phyloP scores from a whole-genome alignment of 2,888 invertebrate species.

The Poecilus cupreus region DNA sequence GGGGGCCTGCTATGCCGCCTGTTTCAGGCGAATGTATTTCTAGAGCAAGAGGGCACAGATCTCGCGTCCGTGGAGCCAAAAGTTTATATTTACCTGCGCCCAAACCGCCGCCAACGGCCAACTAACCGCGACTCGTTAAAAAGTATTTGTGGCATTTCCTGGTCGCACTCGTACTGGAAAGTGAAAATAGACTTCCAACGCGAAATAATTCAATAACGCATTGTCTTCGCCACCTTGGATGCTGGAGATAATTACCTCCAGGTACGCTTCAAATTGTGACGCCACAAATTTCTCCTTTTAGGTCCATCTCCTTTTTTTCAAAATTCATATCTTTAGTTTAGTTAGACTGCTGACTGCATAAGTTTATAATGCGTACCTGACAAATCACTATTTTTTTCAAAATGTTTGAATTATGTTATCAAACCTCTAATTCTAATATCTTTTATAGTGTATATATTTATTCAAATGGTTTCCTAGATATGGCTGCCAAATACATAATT shows the following conservation, averaged over 20 bases:
- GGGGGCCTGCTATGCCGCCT: neutral
- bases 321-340: too few relatives aligned
- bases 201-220: slow-evolving; percentile 3
- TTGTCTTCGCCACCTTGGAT: neutral
- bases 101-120: neutral
- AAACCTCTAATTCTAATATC: too few relatives aligned
- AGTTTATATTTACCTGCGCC: slow-evolving; percentile 45
- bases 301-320: too few relatives aligned
- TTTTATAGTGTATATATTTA: too few relatives aligned
- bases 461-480: too few relatives aligned
- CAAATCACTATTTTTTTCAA: too few relatives aligned
- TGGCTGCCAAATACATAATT: too few relatives aligned
- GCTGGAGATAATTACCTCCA: neutral
- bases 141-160: slow-evolving; percentile 45
- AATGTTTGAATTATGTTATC: too few relatives aligned
- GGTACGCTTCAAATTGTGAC: neutral
- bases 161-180: slow-evolving; percentile 16
- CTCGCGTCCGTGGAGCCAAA: slow-evolving; percentile 6
- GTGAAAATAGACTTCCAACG: slow-evolving; percentile 11
- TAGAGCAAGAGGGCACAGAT: slow-evolving; percentile 26
- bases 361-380: too few relatives aligned
- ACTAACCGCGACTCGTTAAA: neutral
- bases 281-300: too few relatives aligned
- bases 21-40: slow-evolving; percentile 27
- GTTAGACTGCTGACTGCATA: too few relatives aligned